These are phyloP conservation scores for Heliconius erato DNA, from an alignment of 2,888 invertebrate species.

Conservation along the genomic window DNA sequence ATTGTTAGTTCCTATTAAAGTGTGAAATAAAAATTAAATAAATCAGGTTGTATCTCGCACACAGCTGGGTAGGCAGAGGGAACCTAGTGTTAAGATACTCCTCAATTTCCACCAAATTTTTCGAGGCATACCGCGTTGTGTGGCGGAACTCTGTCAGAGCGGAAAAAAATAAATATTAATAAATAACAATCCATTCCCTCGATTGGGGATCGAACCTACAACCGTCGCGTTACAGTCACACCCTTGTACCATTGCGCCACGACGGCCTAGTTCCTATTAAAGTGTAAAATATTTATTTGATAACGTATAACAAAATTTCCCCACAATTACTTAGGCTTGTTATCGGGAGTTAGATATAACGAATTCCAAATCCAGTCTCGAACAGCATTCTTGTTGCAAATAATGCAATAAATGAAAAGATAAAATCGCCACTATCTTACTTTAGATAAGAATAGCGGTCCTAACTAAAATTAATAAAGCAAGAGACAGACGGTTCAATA, in stretches of 20 bases:
- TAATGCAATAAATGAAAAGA: constrained; percentile 59
- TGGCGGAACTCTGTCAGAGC: background rate
- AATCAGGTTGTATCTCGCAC: no score
- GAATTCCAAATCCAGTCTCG: constrained; percentile 78
- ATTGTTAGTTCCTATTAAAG: background rate
- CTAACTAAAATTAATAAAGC: constrained; percentile 45
- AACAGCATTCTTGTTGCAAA: constrained; percentile 75
- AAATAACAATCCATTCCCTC: no score
- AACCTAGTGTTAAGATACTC: no score
- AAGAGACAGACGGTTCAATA: constrained; percentile 13
- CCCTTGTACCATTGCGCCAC: no score
- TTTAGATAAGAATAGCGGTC: constrained; percentile 51
- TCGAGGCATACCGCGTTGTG: no score
- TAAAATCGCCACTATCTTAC: constrained; percentile 55
- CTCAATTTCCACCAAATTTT: no score
- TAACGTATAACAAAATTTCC: constrained; percentile 55
- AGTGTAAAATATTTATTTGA: background rate
- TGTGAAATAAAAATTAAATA: background rate
- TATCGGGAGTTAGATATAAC: constrained; percentile 78
- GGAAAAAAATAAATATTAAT: background rate
- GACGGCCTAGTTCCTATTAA: background rate
- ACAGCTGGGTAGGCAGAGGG: no score
- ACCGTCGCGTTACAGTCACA: no score
- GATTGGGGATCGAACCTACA: no score
- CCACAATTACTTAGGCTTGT: constrained; percentile 64